phyloP scores from a whole-genome alignment of 64 coral and sea anemone species.

The Acropora tenuis region DNA sequence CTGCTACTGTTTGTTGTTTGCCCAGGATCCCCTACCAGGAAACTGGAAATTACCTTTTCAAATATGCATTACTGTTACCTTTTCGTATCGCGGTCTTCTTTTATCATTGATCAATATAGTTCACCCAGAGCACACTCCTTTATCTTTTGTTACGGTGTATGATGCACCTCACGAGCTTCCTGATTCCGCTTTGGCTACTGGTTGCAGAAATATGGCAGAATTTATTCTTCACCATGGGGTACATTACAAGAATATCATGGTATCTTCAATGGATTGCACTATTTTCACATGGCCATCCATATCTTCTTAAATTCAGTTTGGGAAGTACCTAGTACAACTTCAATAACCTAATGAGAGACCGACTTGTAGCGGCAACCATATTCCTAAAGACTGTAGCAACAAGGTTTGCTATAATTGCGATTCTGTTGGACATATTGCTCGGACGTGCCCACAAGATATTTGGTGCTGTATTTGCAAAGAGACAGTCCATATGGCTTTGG shows the following conservation, averaged over 20 bases:
- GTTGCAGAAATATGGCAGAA: neutral
- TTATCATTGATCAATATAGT: neutral
- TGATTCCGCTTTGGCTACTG: neutral
- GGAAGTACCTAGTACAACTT: neutral
- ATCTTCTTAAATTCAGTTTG: neutral
- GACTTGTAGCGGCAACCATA: neutral
- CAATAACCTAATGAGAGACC: neutral
- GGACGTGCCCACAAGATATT: neutral
- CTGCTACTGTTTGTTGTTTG: neutral
- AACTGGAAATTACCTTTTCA: neutral
- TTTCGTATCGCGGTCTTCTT: neutral
- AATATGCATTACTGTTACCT: neutral
- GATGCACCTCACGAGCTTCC: neutral
- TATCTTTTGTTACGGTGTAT: neutral
- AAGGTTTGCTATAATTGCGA: slow-evolving; percentile 2
- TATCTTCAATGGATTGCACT: neutral
- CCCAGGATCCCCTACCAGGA: neutral
- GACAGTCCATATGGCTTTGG: neutral
- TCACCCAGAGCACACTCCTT: neutral
- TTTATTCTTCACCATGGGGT: neutral
- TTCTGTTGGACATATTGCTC: neutral
- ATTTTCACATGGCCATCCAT: neutral
- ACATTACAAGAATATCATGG: neutral
- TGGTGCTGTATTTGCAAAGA: neutral
- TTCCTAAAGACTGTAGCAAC: neutral